Evolutionary conservation across 2,113 vertebrate genomes (phyloP).

Genomic region (Festucalex cinctus): DNA sequence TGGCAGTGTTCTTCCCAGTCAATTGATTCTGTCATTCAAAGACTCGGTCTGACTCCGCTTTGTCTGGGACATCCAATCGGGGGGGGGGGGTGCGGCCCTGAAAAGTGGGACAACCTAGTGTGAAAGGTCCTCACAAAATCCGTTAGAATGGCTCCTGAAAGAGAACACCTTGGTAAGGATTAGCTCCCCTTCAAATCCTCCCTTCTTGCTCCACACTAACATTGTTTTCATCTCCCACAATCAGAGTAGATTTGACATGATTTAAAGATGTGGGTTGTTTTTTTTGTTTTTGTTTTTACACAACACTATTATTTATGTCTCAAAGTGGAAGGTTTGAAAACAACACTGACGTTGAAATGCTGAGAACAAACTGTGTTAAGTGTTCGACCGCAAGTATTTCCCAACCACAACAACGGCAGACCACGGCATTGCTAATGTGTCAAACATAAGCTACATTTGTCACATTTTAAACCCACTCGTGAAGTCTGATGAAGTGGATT

Average conservation of each 20-base stretch:
- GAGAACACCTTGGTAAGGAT: slow-evolving; percentile 75
- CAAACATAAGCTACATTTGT: no score
- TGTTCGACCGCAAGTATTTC: background rate
- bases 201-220: slow-evolving; percentile 47
- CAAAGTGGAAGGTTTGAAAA: background rate
- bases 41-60: slow-evolving; percentile 71
- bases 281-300: background rate
- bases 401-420: no score
- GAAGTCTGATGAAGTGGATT: no score
- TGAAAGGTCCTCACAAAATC: slow-evolving; percentile 75
- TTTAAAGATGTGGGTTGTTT: no score
- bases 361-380: background rate
- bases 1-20: slow-evolving; percentile 68
- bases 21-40: slow-evolving; percentile 76
- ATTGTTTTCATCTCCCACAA: slow-evolving; percentile 73
- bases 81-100: slow-evolving; percentile 55
- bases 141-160: slow-evolving; percentile 75
- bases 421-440: no score
- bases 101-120: slow-evolving; percentile 70
- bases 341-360: background rate
- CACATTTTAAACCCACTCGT: no score
- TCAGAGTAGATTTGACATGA: slow-evolving; percentile 74
- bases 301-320: background rate
- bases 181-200: slow-evolving; percentile 48
- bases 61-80: slow-evolving; percentile 79